Evolutionary conservation across 1,140 invertebrate genomes (phyloP).

Genomic region (Glossosoma conforme): DNA sequence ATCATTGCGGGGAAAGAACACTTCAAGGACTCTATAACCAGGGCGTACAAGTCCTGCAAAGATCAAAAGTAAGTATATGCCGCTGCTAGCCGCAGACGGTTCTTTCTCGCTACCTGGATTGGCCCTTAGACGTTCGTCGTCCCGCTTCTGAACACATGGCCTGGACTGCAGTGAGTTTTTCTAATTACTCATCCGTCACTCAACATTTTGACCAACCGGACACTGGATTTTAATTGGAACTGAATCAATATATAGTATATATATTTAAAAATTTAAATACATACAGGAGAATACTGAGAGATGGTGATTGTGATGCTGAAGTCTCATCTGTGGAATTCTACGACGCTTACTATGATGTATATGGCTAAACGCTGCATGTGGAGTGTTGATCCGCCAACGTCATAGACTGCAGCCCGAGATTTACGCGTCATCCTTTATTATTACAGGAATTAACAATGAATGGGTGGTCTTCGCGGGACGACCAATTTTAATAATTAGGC

Average conservation of each 20-base stretch:
- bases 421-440: too few species aligned
- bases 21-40: background rate
- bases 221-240: background rate
- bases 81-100: background rate
- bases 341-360: too few species aligned
- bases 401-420: too few species aligned
- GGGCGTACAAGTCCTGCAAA: conserved; percentile 13
- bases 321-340: too few species aligned
- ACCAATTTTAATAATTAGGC: too few species aligned
- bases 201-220: background rate
- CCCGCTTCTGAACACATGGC: background rate
- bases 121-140: too few species aligned
- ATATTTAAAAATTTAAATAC: background rate
- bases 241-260: background rate
- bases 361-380: too few species aligned
- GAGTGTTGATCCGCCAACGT: too few species aligned
- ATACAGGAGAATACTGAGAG: too few species aligned
- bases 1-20: background rate
- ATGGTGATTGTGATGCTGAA: too few species aligned
- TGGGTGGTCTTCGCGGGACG: too few species aligned
- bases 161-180: background rate
- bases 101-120: background rate
- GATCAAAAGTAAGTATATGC: conserved; percentile 25
- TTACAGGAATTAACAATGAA: too few species aligned
- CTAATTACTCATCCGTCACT: background rate